A percentile compares a stretch with the other conserved stretches of the same genome.
These are phyloP conservation scores for Dendrolimus houi DNA, from an alignment of 2,888 invertebrate genomes.

Conservation along the genomic window DNA sequence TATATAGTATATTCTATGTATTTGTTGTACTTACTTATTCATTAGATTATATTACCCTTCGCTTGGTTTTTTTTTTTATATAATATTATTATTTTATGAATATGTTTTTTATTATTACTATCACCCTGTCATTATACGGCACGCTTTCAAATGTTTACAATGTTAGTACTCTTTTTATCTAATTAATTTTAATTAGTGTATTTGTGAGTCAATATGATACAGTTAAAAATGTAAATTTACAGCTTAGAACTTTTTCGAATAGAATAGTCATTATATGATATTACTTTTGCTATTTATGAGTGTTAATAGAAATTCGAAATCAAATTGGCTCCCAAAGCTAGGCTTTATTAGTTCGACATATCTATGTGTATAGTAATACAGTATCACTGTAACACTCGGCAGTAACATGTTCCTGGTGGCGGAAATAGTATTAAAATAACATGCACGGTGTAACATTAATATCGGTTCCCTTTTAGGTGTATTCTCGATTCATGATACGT, in stretches of 20 bases:
- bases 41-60: slow-evolving; percentile 51
- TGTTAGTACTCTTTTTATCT: slow-evolving; percentile 31
- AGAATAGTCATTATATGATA: too few relatives aligned
- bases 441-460: slow-evolving; percentile 1
- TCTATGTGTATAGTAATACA: slow-evolving; percentile 43
- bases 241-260: too few relatives aligned
- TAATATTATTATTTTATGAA: neutral
- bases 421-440: slow-evolving; percentile 17
- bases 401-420: slow-evolving; percentile 56
- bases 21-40: slow-evolving; percentile 72
- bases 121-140: slow-evolving; percentile 59
- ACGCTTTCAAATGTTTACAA: slow-evolving; percentile 77
- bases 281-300: too few relatives aligned
- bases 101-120: slow-evolving; percentile 3
- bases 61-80: slow-evolving; percentile 37
- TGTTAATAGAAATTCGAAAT: slow-evolving; percentile 6
- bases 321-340: slow-evolving; percentile 48
- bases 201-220: slow-evolving; percentile 57
- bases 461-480: neutral
- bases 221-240: neutral
- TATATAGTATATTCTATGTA: slow-evolving; percentile 35
- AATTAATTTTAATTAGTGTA: slow-evolving; percentile 33
- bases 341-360: slow-evolving; percentile 28
- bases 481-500: neutral
- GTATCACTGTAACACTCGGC: slow-evolving; percentile 48